Evolutionary conservation across 2,797 vertebrate species (phyloP).

Genomic region (Dicrostonyx torquatus): DNA sequence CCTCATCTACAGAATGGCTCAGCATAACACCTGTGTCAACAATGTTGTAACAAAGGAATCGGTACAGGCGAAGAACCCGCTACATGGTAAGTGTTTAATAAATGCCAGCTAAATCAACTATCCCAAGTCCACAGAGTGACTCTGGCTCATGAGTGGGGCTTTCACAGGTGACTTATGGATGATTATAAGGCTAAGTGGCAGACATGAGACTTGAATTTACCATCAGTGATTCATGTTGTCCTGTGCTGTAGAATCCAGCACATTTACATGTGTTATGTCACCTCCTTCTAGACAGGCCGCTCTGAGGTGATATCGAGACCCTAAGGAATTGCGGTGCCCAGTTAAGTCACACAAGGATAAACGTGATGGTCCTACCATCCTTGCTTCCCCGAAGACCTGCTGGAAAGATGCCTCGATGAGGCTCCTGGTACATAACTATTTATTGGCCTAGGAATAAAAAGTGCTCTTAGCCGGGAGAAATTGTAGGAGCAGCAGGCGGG

Average conservation of each 20-base stretch:
- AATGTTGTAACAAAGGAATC: background rate
- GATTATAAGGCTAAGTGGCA: background rate
- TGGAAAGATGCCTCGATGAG: background rate
- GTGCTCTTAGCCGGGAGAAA: slow-evolving; percentile 1
- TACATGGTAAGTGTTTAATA: background rate
- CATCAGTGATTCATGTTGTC: background rate
- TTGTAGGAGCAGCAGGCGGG: background rate
- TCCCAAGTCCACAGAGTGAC: background rate
- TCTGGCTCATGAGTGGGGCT: background rate
- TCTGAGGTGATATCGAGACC: background rate
- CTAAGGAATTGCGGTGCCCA: background rate
- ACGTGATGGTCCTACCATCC: too few species aligned
- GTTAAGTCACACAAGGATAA: background rate
- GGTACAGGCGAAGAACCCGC: background rate
- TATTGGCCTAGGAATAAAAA: background rate
- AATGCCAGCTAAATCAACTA: background rate
- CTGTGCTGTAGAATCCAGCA: background rate
- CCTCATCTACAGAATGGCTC: background rate
- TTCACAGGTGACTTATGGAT: background rate
- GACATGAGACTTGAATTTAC: slow-evolving; percentile 6
- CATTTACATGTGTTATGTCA: background rate
- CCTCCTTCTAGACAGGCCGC: background rate
- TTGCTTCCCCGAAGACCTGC: background rate
- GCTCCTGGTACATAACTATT: background rate
- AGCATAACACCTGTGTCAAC: background rate